These are phyloP conservation scores for Acrocephalus arundinaceus DNA, from an alignment of 2,113 vertebrate species.

Conservation along the genomic window DNA sequence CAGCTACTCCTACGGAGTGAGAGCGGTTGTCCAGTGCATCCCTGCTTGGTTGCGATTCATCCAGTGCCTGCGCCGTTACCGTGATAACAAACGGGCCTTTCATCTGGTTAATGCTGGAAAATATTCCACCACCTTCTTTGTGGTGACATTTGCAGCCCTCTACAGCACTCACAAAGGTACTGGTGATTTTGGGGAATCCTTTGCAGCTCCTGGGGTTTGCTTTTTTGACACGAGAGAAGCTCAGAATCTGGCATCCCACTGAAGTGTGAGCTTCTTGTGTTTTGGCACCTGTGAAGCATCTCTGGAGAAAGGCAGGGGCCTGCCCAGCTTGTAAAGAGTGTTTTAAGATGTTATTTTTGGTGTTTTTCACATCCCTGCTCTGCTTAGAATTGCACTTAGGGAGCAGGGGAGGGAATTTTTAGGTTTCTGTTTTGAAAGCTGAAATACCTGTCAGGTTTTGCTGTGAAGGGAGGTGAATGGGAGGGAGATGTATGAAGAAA, in stretches of 20 bases:
- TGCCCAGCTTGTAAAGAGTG: not conserved
- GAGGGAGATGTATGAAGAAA: not conserved
- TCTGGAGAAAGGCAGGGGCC: not conserved
- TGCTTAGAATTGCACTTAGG: not conserved
- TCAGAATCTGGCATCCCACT: not conserved
- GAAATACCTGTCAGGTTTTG: not conserved
- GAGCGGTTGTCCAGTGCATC: slow-evolving; percentile 95
- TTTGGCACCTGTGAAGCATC: not conserved
- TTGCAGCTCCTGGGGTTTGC: not conserved
- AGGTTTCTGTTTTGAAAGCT: not conserved
- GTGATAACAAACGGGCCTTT: slow-evolving; percentile 95
- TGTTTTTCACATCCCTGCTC: not conserved
- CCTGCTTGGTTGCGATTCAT: slow-evolving; percentile 98
- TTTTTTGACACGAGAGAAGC: not conserved
- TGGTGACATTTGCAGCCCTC: slow-evolving; percentile 92
- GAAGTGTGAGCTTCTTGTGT: not conserved
- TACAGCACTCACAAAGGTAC: slow-evolving; percentile 93
- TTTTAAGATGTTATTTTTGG: not conserved
- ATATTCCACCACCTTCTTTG: slow-evolving; percentile 99
- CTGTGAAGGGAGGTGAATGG: not conserved
- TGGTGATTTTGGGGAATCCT: not conserved
- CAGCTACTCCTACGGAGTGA: slow-evolving; percentile 92
- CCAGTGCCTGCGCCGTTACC: slow-evolving; percentile 97
- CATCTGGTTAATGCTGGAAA: slow-evolving; percentile 97
- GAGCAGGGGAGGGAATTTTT: not conserved